A percentile compares a stretch with the other conserved stretches of the same genome.
Evolutionary conservation across 2,888 invertebrate genomes (phyloP).

Genomic region (Machimus atricapillus): DNA sequence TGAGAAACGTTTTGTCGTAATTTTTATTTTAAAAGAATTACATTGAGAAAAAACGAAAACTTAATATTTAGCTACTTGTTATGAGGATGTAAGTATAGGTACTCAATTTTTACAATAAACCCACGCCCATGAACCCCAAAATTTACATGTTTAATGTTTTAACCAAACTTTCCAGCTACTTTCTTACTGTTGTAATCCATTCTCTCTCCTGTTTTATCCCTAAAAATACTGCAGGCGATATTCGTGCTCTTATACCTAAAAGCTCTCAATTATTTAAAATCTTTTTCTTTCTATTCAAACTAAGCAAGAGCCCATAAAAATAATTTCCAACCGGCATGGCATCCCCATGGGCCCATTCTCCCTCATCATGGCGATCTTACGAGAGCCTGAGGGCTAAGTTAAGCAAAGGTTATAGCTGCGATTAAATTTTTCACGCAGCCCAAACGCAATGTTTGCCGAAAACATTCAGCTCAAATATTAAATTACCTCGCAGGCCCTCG

Average conservation of each 20-base stretch:
- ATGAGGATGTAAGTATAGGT: too few relatives aligned
- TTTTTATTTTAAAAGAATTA: too few relatives aligned
- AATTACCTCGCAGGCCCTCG: background rate
- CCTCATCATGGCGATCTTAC: background rate
- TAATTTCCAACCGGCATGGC: background rate
- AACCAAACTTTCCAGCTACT: background rate
- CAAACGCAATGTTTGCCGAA: background rate
- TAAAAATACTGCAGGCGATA: background rate
- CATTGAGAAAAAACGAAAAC: too few relatives aligned
- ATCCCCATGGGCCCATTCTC: background rate
- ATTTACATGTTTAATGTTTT: too few relatives aligned
- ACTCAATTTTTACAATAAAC: too few relatives aligned
- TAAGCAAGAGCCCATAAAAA: background rate
- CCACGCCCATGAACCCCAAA: too few relatives aligned
- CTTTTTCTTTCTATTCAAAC: background rate
- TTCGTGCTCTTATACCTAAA: background rate
- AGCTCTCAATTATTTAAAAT: background rate
- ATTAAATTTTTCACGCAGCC: background rate
- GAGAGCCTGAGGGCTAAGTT: background rate
- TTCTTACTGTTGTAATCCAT: background rate
- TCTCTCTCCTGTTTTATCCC: background rate
- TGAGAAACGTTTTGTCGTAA: too few relatives aligned
- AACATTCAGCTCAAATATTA: constrained; percentile 8
- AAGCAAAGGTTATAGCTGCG: background rate
- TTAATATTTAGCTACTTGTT: too few relatives aligned